Evolutionary conservation across 2,797 vertebrate genomes (phyloP).

Genomic region (Sternarchorhynchus goeldii): DNA sequence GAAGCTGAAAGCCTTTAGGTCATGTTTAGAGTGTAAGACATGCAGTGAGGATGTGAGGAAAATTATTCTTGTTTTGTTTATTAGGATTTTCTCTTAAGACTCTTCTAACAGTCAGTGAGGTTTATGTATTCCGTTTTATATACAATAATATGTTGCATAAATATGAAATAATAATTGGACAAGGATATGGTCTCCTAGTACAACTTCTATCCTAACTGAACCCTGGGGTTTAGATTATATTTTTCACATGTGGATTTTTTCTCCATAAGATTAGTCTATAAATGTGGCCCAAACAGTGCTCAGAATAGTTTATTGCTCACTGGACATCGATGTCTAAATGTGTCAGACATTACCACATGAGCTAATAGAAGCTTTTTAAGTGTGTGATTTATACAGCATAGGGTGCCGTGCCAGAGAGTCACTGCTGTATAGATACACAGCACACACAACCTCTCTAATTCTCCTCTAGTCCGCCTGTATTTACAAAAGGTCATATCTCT

Average conservation of each 20-base stretch:
- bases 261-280: slow-evolving; percentile 12
- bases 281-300: slow-evolving; percentile 19
- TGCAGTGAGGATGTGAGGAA: neutral
- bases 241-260: neutral
- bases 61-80: no score
- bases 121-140: no score
- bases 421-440: slow-evolving; percentile 22
- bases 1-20: neutral
- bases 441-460: slow-evolving; percentile 17
- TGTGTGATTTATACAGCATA: slow-evolving; percentile 34
- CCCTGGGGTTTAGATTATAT: slow-evolving; percentile 1
- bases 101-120: no score
- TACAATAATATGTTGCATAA: slow-evolving; percentile 2
- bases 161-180: neutral
- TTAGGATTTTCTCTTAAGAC: no score
- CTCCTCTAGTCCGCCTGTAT: slow-evolving; percentile 24
- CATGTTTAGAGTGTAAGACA: neutral
- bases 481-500: slow-evolving; percentile 47
- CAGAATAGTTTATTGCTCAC: slow-evolving; percentile 32
- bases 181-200: neutral
- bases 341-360: slow-evolving; percentile 42
- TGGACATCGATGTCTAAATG: slow-evolving; percentile 16
- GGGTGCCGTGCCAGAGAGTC: slow-evolving; percentile 32
- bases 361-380: slow-evolving; percentile 52
- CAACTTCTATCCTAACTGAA: neutral